Base-by-base conservation (phyloP, 2,797 vertebrate species). In the Gymnodraco acuticeps region DNA sequence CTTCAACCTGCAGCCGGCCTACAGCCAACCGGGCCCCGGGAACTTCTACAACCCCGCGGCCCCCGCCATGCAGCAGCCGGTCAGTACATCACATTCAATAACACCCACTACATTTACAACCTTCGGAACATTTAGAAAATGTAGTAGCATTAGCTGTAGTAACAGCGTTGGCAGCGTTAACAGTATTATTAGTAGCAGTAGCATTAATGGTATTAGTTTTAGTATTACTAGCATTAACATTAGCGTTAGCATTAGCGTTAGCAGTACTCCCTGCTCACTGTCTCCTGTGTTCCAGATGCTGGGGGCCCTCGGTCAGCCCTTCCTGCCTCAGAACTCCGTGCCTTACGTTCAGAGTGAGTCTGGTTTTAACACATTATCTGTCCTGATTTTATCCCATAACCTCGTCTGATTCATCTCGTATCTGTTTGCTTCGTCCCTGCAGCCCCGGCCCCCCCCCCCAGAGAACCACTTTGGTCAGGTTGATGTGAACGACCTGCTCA, bases 391-490 rank as follows among this genome's bases (percentile, higher is more conserved):
- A 27, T 27, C 27, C 27, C 27, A 27, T 27, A 27, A 23, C 12
- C 19, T 12, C 11, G n/a, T 19, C 10, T 19, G 48, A 11, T 19
- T 1, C 2, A 10, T 2, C 27, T 27, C 1, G 3, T 11, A 17
- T 51, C 4, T 0, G 19, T 58, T 15, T 13, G 10, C 41, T 17
- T 8, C 79, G 17, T 70, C 19, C 9, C 0, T 38, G 54, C 77
- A 90, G 94, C 76, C 20, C 81, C 95, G 27, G 66, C 95, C 95
- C 82, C 81, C 84, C 84, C 94, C 96, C 52, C 89, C 96, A 42
- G 98, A 99, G 90, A 98, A 97, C 91, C 97, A 99, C 91, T 96
- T 99, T 3, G 97, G 97, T 14, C 98, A 99, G 88, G 91, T 99
- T 10, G 98, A 99, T 85, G 97, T 99, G 69, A 98, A 99, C 68